These are phyloP conservation scores for Cisticola juncidis DNA, from an alignment of 2,113 vertebrate genomes.

Conservation along the genomic window DNA sequence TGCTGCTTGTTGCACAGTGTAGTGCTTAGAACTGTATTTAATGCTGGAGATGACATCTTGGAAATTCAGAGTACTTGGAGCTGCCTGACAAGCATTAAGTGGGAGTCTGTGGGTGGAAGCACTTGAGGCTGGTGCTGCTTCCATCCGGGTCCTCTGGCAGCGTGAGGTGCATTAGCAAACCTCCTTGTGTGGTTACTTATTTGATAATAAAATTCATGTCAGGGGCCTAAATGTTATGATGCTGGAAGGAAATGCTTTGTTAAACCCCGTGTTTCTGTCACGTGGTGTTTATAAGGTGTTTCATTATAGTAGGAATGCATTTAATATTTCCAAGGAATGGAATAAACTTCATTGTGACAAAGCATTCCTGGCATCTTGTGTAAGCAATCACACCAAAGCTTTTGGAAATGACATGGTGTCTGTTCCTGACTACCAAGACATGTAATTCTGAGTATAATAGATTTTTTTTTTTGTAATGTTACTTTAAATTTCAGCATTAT, in stretches of 20 bases:
- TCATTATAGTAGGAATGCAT: conserved; percentile 57
- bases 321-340: not conserved
- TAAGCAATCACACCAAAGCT: not conserved
- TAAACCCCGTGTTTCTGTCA: not conserved
- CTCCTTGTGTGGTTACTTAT: not conserved
- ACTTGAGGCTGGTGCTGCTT: not conserved
- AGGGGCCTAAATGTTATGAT: not conserved
- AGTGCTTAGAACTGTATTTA: not conserved
- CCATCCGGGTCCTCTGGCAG: not conserved
- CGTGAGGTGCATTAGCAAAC: not conserved
- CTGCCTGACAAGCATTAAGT: conserved; percentile 4
- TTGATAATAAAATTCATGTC: not conserved
- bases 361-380: not conserved
- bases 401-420: not conserved
- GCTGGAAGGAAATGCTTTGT: conserved; percentile 32
- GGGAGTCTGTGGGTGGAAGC: not conserved
- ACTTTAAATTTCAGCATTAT: not conserved
- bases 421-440: not conserved
- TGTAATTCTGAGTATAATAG: not conserved
- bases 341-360: not conserved
- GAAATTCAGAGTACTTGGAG: not conserved
- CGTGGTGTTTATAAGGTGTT: conserved; percentile 33
- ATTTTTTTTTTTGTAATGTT: too few species aligned
- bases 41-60: not conserved
- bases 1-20: not conserved